phyloP scores from a whole-genome alignment of 1,140 invertebrate species.

The Neuroterus valhalla region DNA sequence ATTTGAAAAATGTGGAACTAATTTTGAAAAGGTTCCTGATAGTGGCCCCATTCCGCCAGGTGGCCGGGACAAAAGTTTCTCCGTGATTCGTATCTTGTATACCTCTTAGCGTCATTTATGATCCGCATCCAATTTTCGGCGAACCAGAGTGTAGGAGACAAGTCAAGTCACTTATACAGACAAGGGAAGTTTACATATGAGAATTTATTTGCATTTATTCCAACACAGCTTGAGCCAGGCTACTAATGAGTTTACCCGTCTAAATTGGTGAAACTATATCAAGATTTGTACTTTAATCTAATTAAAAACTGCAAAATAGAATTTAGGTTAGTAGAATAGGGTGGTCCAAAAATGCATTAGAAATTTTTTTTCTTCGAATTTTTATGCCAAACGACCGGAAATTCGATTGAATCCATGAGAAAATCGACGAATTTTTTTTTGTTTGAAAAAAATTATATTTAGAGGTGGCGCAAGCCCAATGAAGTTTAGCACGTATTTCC shows the following conservation, averaged over 20 bases:
- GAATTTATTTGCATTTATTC: conserved; percentile 29
- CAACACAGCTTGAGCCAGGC: conserved; percentile 29
- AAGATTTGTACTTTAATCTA: too few species aligned
- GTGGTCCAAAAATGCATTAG: too few species aligned
- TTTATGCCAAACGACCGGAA: too few species aligned
- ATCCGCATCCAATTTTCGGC: conserved; percentile 53
- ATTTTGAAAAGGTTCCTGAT: not conserved
- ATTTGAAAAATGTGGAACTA: conserved; percentile 26
- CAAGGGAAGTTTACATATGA: conserved; percentile 42
- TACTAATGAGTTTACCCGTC: conserved; percentile 51
- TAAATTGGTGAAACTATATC: too few species aligned
- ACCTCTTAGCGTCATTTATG: conserved; percentile 53
- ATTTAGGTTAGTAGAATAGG: too few species aligned
- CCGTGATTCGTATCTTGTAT: conserved; percentile 33
- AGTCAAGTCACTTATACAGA: conserved; percentile 41
- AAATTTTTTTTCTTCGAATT: too few species aligned
- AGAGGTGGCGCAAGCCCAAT: too few species aligned
- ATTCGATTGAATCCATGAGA: too few species aligned
- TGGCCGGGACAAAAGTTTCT: conserved; percentile 26
- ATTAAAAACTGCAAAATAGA: too few species aligned
- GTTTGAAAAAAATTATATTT: too few species aligned
- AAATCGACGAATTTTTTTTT: too few species aligned
- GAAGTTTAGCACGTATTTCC: too few species aligned
- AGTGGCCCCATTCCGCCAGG: not conserved
- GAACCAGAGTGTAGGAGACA: conserved; percentile 47